Evolutionary conservation across 2,113 vertebrate genomes (phyloP).

Genomic region (Synchiropus splendidus): DNA sequence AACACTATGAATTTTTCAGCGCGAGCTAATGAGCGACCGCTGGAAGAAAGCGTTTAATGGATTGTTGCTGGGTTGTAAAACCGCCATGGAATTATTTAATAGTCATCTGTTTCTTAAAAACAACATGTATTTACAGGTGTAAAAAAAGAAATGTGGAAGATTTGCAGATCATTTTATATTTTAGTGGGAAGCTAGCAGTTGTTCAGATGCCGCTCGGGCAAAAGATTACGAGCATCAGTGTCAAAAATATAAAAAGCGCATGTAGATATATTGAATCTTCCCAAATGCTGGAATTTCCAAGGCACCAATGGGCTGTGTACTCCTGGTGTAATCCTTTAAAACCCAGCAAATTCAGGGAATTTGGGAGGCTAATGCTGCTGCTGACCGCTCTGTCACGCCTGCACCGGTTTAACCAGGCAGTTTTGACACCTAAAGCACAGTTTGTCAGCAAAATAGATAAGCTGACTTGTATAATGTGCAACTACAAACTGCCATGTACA

Average conservation of each 20-base stretch:
- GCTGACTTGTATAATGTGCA: no score
- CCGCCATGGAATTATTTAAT: constrained; percentile 16
- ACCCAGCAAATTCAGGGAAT: constrained; percentile 53
- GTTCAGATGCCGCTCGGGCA: no score
- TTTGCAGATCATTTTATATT: no score
- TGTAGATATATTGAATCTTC: constrained; percentile 29
- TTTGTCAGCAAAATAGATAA: constrained; percentile 11
- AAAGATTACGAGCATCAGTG: no score
- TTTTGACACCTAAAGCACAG: constrained; percentile 34
- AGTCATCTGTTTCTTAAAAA: constrained; percentile 1
- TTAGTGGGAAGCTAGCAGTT: no score
- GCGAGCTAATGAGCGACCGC: constrained; percentile 25
- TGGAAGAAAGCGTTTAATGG: constrained; percentile 17
- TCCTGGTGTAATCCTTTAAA: constrained; percentile 56
- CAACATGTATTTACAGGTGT: constrained; percentile 7
- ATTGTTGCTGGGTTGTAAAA: constrained; percentile 22
- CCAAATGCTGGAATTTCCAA: constrained; percentile 32
- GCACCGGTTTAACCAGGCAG: constrained; percentile 18
- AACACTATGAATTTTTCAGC: constrained; percentile 37
- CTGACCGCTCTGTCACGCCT: constrained; percentile 37
- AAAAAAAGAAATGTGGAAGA: background rate
- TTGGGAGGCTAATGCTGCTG: constrained; percentile 48
- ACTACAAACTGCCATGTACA: no score
- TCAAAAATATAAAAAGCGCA: constrained; percentile 32
- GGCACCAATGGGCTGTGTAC: constrained; percentile 28